phyloP scores from a whole-genome alignment of 1,140 invertebrate species.

The Drosophila bifasciata region DNA sequence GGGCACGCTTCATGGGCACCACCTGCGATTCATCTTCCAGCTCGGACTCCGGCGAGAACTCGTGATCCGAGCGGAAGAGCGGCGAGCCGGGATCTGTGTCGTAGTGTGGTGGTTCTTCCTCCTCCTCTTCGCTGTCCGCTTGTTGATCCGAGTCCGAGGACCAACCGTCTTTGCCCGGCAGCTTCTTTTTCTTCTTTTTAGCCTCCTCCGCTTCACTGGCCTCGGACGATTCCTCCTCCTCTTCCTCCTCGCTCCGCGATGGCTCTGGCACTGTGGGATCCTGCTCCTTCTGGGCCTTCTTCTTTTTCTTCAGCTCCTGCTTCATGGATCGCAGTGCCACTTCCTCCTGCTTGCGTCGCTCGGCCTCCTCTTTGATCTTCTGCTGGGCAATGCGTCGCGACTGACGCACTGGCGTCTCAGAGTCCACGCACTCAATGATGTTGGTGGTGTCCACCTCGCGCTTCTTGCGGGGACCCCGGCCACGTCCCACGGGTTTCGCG shows the following conservation, averaged over 20 bases:
- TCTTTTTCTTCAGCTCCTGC: constrained; percentile 87
- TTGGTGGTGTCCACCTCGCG: constrained; percentile 85
- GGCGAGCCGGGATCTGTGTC: constrained; percentile 86
- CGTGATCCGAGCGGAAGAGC: constrained; percentile 94
- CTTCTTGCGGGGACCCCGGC: constrained; percentile 84
- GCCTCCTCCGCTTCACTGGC: constrained; percentile 84
- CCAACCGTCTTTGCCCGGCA: constrained; percentile 88
- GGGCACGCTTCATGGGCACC: constrained; percentile 87
- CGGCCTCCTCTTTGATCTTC: constrained; percentile 93
- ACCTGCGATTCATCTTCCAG: constrained; percentile 87
- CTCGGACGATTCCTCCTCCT: constrained; percentile 82
- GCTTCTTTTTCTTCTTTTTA: constrained; percentile 86
- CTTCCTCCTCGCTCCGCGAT: constrained; percentile 66
- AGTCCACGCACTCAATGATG: constrained; percentile 70
- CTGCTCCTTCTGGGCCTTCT: constrained; percentile 83
- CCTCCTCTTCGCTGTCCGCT: constrained; percentile 86
- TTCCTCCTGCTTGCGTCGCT: constrained; percentile 89
- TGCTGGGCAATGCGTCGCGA: constrained; percentile 93
- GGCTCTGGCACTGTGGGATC: constrained; percentile 81
- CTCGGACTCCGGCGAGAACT: constrained; percentile 92
- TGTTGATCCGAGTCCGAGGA: constrained; percentile 88
- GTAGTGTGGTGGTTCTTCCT: constrained; percentile 86
- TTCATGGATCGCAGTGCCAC: constrained; percentile 87
- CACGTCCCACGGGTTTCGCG: constrained; percentile 48
- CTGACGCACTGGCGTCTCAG: constrained; percentile 87